Base-by-base conservation (phyloP, 2,888 invertebrate genomes). In the Volucella zonaria region DNA sequence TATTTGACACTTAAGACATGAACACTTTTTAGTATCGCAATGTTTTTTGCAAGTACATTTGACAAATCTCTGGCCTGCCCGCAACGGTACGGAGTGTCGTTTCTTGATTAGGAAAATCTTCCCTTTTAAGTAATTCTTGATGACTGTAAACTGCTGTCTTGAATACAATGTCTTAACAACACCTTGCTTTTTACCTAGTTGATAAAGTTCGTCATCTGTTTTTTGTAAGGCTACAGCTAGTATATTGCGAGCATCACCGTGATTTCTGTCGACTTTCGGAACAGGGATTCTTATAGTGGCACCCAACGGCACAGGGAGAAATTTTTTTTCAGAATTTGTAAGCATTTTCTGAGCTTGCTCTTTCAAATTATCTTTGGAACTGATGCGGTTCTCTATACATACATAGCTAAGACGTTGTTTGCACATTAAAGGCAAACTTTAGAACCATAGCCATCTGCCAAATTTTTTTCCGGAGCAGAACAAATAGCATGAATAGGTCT, bases 391-490 rank as follows among this genome's bases (percentile, higher is more conserved):
- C n/a, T 14, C 47, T 49, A n/a, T n/a, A n/a, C n/a, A n/a, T n/a
- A n/a, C n/a, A 49, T 6, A 49, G 15, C 47, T 49, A 49, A 49
- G 47, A 3, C 47, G 15, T 49, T n/a, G 10, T n/a, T 49, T n/a
- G 47, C 47, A 49, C 47, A 49, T 49, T 15, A 49, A 49, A 12
- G 47, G n/a, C 47, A 47, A 47, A 47, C 47, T 47, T 47, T 47
- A 47, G 47, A 11, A 47, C 47, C 23, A 23, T 23, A 23, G 3
- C 4, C 4, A 2, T 3, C 47, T 47, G 4, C 47, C 47, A 47
- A 14, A 47, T 47, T n/a, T 47, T 47, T 47, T 14, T 47, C 47
- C n/a, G 47, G 47, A 47, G 47, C 11, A 47, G 47, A 3, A 12
- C 47, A 47, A 47, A 47, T 47, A 47, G 47, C 12, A 12, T n/a